Conservation (phyloP, 2,888 invertebrate species). For the Diaprepes abbreviatus region DNA sequence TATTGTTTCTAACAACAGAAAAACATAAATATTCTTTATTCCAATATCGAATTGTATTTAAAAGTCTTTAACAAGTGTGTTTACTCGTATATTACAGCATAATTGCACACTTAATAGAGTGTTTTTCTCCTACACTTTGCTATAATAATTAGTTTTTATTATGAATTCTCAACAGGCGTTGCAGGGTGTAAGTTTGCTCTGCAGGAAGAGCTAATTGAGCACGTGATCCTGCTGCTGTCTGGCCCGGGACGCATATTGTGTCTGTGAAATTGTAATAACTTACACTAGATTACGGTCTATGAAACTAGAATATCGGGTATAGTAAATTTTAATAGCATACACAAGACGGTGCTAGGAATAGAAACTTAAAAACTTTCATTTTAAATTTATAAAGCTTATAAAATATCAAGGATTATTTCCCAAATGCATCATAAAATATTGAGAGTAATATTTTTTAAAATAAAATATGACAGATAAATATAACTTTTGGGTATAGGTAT, state of each 20-base stretch:
- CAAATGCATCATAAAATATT: too few relatives aligned
- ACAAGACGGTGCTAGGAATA: background rate
- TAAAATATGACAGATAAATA: too few relatives aligned
- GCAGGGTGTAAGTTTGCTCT: conserved; percentile 29
- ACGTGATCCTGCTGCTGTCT: conserved; percentile 21
- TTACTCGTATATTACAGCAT: conserved; percentile 1
- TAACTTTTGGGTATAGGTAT: too few relatives aligned
- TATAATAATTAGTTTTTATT: conserved; percentile 31
- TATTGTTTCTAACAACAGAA: too few relatives aligned
- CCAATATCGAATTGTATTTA: too few relatives aligned
- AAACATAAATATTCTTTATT: too few relatives aligned
- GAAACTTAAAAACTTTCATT: too few relatives aligned
- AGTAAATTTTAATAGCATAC: background rate
- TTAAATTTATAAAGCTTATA: too few relatives aligned
- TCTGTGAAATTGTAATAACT: conserved; percentile 29
- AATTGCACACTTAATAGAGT: background rate
- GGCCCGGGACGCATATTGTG: conserved; percentile 19
- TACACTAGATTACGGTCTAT: conserved; percentile 10
- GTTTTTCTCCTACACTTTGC: conserved; percentile 6
- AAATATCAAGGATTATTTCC: too few relatives aligned
- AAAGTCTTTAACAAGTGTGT: background rate
- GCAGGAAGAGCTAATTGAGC: conserved; percentile 33
- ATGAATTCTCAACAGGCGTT: conserved; percentile 25
- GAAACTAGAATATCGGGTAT: background rate
- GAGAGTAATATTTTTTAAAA: too few relatives aligned